Evolutionary conservation across 2,797 vertebrate genomes (phyloP).

Genomic region (Spinus pinus): DNA sequence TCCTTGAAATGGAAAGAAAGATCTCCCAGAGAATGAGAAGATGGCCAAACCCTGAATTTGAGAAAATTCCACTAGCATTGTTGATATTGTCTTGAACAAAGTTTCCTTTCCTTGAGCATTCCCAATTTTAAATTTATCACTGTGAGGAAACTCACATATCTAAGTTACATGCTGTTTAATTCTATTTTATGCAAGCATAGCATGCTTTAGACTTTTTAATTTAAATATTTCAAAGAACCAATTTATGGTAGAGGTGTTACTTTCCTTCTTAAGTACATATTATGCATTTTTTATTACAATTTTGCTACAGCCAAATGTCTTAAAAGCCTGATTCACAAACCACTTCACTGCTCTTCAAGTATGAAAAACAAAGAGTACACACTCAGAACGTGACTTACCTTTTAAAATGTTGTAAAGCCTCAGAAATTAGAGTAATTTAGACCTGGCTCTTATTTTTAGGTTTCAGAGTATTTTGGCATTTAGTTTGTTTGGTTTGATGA

Average conservation of each 20-base stretch:
- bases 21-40: constrained; percentile 37
- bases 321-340: constrained; percentile 66
- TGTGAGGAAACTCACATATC: constrained; percentile 43
- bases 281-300: constrained; percentile 72
- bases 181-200: constrained; percentile 64
- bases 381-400: constrained; percentile 50
- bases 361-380: constrained; percentile 67
- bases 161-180: constrained; percentile 50
- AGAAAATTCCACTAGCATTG: constrained; percentile 47
- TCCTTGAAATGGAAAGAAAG: constrained; percentile 31
- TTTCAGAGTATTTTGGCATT: constrained; percentile 65
- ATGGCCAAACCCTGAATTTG: background rate
- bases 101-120: constrained; percentile 25
- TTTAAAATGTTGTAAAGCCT: constrained; percentile 32
- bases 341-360: constrained; percentile 66
- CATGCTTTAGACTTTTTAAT: constrained; percentile 66
- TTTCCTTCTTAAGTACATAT: constrained; percentile 71
- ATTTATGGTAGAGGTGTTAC: constrained; percentile 66
- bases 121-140: constrained; percentile 55
- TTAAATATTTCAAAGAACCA: constrained; percentile 73
- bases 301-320: constrained; percentile 65
- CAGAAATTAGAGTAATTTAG: constrained; percentile 59
- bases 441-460: constrained; percentile 62
- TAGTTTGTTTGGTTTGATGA: constrained; percentile 69
- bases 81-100: constrained; percentile 51